These are phyloP conservation scores for Leucoraja erinaceus DNA, from an alignment of 2,113 vertebrate species.

Conservation along the genomic window DNA sequence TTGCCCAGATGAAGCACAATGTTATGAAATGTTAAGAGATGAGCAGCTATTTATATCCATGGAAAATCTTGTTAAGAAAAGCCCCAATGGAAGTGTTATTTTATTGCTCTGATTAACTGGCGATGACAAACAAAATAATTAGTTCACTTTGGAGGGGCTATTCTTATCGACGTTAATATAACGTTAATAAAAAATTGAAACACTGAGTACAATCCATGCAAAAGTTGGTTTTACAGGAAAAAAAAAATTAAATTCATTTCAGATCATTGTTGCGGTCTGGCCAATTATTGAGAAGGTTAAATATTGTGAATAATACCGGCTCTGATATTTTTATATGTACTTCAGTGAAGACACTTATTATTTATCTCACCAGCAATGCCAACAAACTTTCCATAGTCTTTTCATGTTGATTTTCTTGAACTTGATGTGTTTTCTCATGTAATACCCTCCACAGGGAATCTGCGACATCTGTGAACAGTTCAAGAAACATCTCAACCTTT, in stretches of 20 bases:
- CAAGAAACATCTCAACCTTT: too few species aligned
- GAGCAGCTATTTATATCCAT: not conserved
- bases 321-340: too few species aligned
- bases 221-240: not conserved
- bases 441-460: too few species aligned
- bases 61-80: not conserved
- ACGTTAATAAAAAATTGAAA: not conserved
- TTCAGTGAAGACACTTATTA: too few species aligned
- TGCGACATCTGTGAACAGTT: too few species aligned
- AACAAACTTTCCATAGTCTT: too few species aligned
- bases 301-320: not conserved
- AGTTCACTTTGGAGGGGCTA: not conserved
- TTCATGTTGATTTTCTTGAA: too few species aligned
- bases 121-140: not conserved
- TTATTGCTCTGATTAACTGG: not conserved
- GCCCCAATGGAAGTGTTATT: not conserved
- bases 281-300: not conserved
- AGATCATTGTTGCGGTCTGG: not conserved
- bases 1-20: not conserved
- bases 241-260: not conserved
- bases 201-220: not conserved
- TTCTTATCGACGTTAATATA: not conserved
- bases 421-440: too few species aligned
- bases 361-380: too few species aligned
- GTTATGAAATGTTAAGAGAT: not conserved